Evolutionary conservation across 2,797 vertebrate genomes (phyloP), one percentile per base, ranked within the genome.

Genomic region (Hoplostethus atlanticus): DNA sequence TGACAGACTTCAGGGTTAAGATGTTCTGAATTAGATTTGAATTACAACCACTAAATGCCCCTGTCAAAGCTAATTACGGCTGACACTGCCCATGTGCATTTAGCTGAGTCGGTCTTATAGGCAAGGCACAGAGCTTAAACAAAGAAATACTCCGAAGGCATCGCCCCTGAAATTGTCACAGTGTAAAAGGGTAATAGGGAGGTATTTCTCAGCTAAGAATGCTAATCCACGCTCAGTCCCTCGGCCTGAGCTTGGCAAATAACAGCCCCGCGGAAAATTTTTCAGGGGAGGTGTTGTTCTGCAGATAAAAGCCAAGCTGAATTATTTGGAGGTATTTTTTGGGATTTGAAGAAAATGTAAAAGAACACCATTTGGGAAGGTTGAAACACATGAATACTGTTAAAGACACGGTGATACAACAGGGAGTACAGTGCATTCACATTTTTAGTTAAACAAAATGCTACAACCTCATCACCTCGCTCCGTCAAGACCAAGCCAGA

Each of bases 11-110:
- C 95, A 94, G 96, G 92, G 94, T 96, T 98, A 98, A 99, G 98
- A 99, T 99, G 97, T 98, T 99, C 97, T 97, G 98, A 98, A 99
- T 99, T 98, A 99, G 97, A 99, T 99, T 99, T 98, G 97, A 99
- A 98, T 99, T 99, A 99, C 98, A 98, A 96, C 97, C 97, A 91
- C 97, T 99, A 99, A 99, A 99, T 98, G 96, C 97, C 95, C 96
- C 97, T 99, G 98, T 99, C 98, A 99, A 93, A 96, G 94, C 93
- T 95, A 87, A 96, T 99, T 98, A 99, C 80, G 80, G 92, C 95
- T 97, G 98, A 99, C 96, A 97, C 94, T 98, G 94, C 91, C 96
- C 98, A 98, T 97, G 85, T 94, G 94, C 93, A 88, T 92, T 83
- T 80, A 91, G 91, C 95, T 92, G 94, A 95, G 95, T 94, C 85